Evolutionary conservation across 2,888 invertebrate species (phyloP).

Genomic region (Miltochrista miniata): DNA sequence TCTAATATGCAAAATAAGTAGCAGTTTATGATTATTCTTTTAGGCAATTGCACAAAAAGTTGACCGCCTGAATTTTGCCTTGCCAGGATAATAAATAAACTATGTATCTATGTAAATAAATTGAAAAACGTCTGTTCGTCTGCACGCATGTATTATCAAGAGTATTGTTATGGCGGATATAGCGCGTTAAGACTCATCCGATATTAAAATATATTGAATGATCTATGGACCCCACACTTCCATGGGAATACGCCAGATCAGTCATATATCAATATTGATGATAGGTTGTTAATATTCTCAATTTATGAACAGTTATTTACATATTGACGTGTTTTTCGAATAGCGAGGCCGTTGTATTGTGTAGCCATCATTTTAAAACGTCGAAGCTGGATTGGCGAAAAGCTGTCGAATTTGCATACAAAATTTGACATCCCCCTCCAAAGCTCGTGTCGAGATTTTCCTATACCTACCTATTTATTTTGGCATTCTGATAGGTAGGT

Average conservation of each 20-base stretch:
- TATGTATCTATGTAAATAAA: too few relatives aligned
- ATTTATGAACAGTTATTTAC: background rate
- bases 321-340: background rate
- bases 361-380: too few relatives aligned
- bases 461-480: conserved; percentile 2
- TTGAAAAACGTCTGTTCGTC: background rate
- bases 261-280: background rate
- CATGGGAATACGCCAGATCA: conserved; percentile 15
- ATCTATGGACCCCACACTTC: conserved; percentile 29
- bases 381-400: too few relatives aligned
- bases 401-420: background rate
- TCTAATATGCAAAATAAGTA: too few relatives aligned
- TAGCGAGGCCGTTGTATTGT: background rate
- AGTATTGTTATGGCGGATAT: conserved; percentile 32
- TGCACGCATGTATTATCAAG: conserved; percentile 4
- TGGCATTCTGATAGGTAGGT: too few relatives aligned
- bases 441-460: background rate
- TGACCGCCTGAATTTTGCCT: too few relatives aligned
- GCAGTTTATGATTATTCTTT: too few relatives aligned
- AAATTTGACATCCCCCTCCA: too few relatives aligned
- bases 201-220: conserved; percentile 36
- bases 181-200: conserved; percentile 38
- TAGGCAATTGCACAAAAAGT: too few relatives aligned
- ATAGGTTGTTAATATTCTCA: background rate
- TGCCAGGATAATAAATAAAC: too few relatives aligned